Base-by-base conservation (phyloP, 2,113 vertebrate genomes). In the Eurypyga helias region DNA sequence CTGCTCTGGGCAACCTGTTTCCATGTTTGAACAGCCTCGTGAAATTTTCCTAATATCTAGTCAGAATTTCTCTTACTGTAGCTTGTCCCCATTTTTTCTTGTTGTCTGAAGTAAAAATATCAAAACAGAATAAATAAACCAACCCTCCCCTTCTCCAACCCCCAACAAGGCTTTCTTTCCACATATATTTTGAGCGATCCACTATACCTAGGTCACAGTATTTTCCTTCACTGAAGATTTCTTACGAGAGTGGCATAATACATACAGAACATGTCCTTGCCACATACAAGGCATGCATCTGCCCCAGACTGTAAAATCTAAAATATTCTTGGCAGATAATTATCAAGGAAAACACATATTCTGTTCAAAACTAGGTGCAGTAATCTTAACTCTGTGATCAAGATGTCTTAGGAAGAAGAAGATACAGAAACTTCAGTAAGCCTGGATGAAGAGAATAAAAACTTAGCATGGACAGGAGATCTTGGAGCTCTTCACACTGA, bases 251-350 rank as follows among this genome's bases (percentile, higher is more conserved):
- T 54, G 23, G 4, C 17, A 43, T 33, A 71, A 45, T 36, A 55
- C 1, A 0, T 17, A 16, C 1, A 2, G 23, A 55, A 36, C 7
- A 15, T 5, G 2, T 67, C 17, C 41, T 66, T 19, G 7, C 9
- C n/a, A 49, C n/a, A 64, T 61, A 46, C 2, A 46, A 36, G 25
- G 5, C 17, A 33, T 19, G 28, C 3, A 23, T 34, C 16, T 61
- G 2, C 10, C 23, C 60, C 6, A 77, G 57, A 81, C 31, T 52
- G 12, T 24, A 81, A 83, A 77, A 77, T 28, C 10, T 17, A 69
- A 19, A 65, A 52, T 83, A 49, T 57, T 38, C 5, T 86, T 65
- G 5, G 5, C 58, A 52, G 25, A 26, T 6, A 61, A 7, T 51
- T 90, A 12, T 41, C 25, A 77, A 61, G 15, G 31, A n/a, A n/a